These are phyloP conservation scores for Pyrrhia umbra DNA, from an alignment of 2,888 invertebrate genomes.

Conservation along the genomic window DNA sequence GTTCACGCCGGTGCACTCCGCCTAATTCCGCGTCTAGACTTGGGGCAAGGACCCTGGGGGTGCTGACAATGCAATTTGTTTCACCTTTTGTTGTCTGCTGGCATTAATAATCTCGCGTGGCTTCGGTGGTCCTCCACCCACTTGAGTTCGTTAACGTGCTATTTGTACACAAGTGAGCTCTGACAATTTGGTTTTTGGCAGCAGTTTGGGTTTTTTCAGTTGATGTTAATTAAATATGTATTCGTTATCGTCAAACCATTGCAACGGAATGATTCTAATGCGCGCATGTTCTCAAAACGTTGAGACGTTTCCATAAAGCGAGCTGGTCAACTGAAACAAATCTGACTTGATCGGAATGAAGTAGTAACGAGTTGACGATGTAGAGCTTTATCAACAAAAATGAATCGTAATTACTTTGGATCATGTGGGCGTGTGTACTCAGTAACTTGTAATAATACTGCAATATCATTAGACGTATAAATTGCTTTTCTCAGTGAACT, in stretches of 20 bases:
- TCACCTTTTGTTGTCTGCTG: conserved; percentile 69
- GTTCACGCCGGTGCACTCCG: conserved; percentile 53
- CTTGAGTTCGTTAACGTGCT: conserved; percentile 21
- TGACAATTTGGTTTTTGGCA: conserved; percentile 43
- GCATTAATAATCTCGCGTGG: conserved; percentile 26
- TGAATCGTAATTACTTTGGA: conserved; percentile 18
- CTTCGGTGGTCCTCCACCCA: conserved; percentile 20
- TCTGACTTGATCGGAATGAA: conserved; percentile 6
- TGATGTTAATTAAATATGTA: conserved; percentile 31
- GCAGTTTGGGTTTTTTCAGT: conserved; percentile 29
- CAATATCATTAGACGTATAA: conserved; percentile 26
- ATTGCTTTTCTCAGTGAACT: conserved; percentile 33
- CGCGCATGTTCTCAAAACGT: background rate
- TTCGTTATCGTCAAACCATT: conserved; percentile 21
- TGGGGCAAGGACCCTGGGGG: conserved; percentile 70
- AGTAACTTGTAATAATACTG: conserved; percentile 31
- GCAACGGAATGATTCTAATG: conserved; percentile 8
- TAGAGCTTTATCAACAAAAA: conserved; percentile 6
- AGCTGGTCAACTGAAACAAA: conserved; percentile 3
- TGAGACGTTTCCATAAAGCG: background rate
- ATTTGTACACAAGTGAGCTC: conserved; percentile 22
- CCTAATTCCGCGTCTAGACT: conserved; percentile 76
- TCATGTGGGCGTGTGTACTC: conserved; percentile 31
- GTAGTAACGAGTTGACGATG: conserved; percentile 6
- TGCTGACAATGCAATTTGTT: conserved; percentile 57